A percentile compares a stretch with the other conserved stretches of the same genome.
Evolutionary conservation across 2,797 vertebrate genomes (phyloP).

Genomic region (Pipistrellus kuhlii): DNA sequence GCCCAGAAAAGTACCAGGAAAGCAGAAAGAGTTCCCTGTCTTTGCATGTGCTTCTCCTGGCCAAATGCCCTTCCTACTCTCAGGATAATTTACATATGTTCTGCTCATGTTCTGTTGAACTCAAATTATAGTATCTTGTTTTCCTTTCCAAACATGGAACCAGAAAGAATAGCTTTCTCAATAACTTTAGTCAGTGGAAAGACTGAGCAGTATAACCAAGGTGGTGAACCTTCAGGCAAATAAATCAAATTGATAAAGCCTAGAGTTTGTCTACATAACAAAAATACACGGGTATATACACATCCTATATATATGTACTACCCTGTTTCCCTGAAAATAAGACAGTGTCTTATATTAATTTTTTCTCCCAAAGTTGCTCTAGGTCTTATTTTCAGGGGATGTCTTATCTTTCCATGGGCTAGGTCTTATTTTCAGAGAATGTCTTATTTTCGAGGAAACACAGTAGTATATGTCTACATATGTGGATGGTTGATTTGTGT

Average conservation of each 20-base stretch:
- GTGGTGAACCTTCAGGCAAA: neutral
- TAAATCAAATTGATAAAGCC: constrained; percentile 19
- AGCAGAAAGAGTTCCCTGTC: neutral
- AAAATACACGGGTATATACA: neutral
- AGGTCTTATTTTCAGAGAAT: no score
- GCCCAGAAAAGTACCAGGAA: neutral
- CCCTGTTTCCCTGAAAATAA: no score
- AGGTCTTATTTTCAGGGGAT: no score
- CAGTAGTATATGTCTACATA: no score
- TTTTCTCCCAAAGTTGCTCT: no score
- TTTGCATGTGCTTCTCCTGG: neutral
- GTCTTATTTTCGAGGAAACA: no score
- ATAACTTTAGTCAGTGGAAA: constrained; percentile 50
- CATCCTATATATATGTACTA: neutral
- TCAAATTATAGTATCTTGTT: constrained; percentile 70
- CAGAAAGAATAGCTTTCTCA: constrained; percentile 45
- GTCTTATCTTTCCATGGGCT: no score
- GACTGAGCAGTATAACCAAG: neutral
- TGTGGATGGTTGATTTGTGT: neutral
- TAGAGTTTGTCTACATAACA: neutral
- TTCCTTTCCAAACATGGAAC: neutral
- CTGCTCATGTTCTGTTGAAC: constrained; percentile 49
- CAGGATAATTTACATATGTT: neutral
- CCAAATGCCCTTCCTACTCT: neutral
- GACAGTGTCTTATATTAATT: no score